phyloP scores from a whole-genome alignment of 2,113 vertebrate species.

The Tretioscincus oriximinensis region DNA sequence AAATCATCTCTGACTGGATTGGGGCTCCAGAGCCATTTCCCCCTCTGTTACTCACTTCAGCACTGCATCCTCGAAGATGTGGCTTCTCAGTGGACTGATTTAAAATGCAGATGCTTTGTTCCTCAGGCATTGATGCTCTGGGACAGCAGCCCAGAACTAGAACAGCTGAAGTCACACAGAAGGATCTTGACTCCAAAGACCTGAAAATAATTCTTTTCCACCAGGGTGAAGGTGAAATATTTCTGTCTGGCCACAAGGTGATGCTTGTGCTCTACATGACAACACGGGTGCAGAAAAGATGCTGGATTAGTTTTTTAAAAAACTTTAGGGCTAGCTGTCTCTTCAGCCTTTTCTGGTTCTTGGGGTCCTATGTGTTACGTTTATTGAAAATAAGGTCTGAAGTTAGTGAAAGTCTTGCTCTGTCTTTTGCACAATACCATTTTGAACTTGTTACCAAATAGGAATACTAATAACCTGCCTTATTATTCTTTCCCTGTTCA shows the following conservation, averaged over 20 bases:
- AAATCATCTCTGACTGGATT: too few relatives aligned
- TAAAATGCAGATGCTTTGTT: too few relatives aligned
- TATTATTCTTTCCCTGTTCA: neutral
- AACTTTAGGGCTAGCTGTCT: too few relatives aligned
- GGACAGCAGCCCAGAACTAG: too few relatives aligned
- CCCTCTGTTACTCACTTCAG: too few relatives aligned
- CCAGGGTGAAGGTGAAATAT: constrained; percentile 10
- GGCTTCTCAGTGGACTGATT: too few relatives aligned
- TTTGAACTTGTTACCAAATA: neutral
- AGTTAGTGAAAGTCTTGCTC: neutral
- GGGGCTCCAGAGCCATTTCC: too few relatives aligned
- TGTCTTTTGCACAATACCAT: neutral
- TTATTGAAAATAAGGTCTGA: neutral
- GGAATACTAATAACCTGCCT: neutral
- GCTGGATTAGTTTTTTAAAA: neutral
- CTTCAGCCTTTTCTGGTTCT: too few relatives aligned
- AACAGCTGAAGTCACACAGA: too few relatives aligned
- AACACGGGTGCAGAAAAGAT: neutral
- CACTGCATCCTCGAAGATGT: too few relatives aligned
- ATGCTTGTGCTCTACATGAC: constrained; percentile 48
- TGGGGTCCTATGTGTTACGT: neutral
- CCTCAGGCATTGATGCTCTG: too few relatives aligned
- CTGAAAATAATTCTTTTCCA: neutral
- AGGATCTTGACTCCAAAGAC: too few relatives aligned
- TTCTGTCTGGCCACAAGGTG: constrained; percentile 36